phyloP scores from a whole-genome alignment of 2,797 vertebrate species.

The Decapterus maruadsi region DNA sequence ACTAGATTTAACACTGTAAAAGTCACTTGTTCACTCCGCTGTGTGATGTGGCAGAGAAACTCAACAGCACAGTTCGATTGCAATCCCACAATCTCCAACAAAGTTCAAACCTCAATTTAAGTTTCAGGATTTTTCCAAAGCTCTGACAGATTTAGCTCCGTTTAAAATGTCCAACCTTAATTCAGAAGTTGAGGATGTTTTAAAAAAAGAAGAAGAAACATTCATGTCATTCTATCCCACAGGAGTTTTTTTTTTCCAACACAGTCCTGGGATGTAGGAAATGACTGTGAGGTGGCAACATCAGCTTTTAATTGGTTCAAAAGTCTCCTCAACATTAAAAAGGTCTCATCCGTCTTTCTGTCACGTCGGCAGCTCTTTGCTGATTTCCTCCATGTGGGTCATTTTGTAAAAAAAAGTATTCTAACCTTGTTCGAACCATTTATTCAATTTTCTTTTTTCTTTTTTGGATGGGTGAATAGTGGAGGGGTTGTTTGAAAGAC shows the following conservation, averaged over 20 bases:
- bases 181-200: slow-evolving; percentile 54
- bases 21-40: background rate
- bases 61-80: slow-evolving; percentile 13
- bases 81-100: slow-evolving; percentile 7
- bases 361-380: slow-evolving; percentile 31
- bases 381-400: slow-evolving; percentile 16
- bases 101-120: slow-evolving; percentile 27
- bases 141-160: slow-evolving; percentile 70
- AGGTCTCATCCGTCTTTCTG: slow-evolving; percentile 62
- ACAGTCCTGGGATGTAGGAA: slow-evolving; percentile 44
- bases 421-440: slow-evolving; percentile 26
- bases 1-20: slow-evolving; percentile 27
- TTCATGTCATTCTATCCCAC: slow-evolving; percentile 63
- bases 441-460: background rate
- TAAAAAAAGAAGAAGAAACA: slow-evolving; percentile 5
- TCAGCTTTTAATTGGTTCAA: slow-evolving; percentile 76
- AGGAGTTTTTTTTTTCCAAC: slow-evolving; percentile 33
- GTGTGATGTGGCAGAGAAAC: background rate
- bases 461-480: no score
- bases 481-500: background rate
- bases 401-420: slow-evolving; percentile 29
- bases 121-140: slow-evolving; percentile 31
- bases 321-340: slow-evolving; percentile 55
- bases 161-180: slow-evolving; percentile 71
- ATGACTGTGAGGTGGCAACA: slow-evolving; percentile 61